Percentiles rank a stretch among this genome's conserved stretches.
phyloP scores from a whole-genome alignment of 2,888 invertebrate species.

The Aricia artaxerxes region DNA sequence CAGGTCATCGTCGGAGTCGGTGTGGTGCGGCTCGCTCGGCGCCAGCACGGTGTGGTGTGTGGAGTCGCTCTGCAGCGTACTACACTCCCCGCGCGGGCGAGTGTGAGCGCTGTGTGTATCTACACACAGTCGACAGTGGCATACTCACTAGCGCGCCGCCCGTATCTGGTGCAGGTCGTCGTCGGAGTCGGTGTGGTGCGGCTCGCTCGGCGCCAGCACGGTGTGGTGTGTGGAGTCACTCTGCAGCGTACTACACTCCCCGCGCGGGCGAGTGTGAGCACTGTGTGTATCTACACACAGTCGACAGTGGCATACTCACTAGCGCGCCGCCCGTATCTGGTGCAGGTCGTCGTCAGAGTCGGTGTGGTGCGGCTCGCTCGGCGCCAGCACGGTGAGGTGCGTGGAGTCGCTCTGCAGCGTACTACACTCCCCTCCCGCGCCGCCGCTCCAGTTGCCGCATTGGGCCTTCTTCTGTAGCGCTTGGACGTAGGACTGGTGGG shows the following conservation, averaged over 20 bases:
- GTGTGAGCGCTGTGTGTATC: too few species aligned
- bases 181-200: too few species aligned
- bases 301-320: conserved; percentile 33
- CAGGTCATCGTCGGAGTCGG: too few species aligned
- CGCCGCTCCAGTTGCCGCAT: conserved; percentile 78
- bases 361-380: conserved; percentile 77
- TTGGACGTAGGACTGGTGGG: conserved; percentile 86
- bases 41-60: too few species aligned
- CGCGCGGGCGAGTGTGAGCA: too few species aligned
- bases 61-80: too few species aligned
- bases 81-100: too few species aligned
- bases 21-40: too few species aligned
- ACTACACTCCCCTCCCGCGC: conserved; percentile 85
- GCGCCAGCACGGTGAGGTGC: conserved; percentile 87
- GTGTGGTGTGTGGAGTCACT: too few species aligned
- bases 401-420: conserved; percentile 89
- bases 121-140: neutral
- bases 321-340: conserved; percentile 62
- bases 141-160: neutral
- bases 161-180: conserved; percentile 47
- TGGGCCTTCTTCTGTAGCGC: conserved; percentile 88
- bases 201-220: too few species aligned
- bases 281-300: neutral
- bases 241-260: too few species aligned
- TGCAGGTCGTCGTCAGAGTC: conserved; percentile 82